These are phyloP conservation scores for Drosophila sulfurigaster DNA, from an alignment of 1,140 invertebrate genomes.

Conservation along the genomic window DNA sequence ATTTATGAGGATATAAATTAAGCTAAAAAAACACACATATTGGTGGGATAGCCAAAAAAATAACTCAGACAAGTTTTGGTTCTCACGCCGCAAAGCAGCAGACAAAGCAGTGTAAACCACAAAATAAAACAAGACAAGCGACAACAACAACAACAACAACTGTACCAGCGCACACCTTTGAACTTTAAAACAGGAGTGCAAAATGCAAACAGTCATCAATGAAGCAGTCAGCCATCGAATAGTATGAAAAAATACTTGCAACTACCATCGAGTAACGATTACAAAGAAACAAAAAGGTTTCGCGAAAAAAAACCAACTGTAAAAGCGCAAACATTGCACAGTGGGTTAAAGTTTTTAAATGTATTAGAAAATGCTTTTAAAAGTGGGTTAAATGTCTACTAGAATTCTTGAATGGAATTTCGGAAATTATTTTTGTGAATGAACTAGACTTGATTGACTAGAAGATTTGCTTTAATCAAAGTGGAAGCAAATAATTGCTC, in stretches of 20 bases:
- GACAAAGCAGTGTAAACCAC: slow-evolving; percentile 15
- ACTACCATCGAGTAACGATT: slow-evolving; percentile 46
- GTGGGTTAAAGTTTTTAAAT: slow-evolving; percentile 31
- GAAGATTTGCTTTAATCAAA: no score
- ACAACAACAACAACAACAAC: slow-evolving; percentile 30
- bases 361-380: not conserved
- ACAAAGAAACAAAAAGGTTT: slow-evolving; percentile 55
- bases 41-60: not conserved
- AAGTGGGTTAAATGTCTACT: not conserved
- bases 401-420: not conserved
- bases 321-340: slow-evolving; percentile 55
- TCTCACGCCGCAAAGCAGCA: slow-evolving; percentile 63
- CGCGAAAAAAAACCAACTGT: slow-evolving; percentile 76
- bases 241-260: slow-evolving; percentile 48
- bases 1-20: slow-evolving; percentile 40
- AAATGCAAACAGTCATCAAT: slow-evolving; percentile 80
- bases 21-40: not conserved
- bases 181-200: slow-evolving; percentile 81
- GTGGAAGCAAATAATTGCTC: no score
- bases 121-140: slow-evolving; percentile 20
- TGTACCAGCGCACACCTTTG: slow-evolving; percentile 62
- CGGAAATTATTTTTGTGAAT: not conserved
- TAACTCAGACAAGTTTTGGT: slow-evolving; percentile 49
- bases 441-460: not conserved
- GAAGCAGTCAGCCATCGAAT: slow-evolving; percentile 46